Evolutionary conservation across 2,113 vertebrate species (phyloP).

Genomic region (Brachypteracias leptosomus): DNA sequence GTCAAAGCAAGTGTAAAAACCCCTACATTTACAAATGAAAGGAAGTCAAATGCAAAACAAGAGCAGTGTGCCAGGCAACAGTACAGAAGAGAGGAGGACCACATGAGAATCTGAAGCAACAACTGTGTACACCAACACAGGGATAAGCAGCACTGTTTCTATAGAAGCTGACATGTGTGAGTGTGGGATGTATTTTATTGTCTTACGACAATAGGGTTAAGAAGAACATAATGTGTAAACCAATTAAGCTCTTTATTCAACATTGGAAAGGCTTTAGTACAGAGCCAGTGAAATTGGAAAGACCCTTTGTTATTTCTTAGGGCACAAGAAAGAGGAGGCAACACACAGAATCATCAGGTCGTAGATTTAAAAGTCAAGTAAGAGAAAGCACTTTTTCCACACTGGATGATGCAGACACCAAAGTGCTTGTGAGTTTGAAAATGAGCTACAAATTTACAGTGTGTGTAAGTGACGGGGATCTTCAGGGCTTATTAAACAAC

Average conservation of each 20-base stretch:
- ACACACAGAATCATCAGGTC: background rate
- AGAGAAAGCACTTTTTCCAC: background rate
- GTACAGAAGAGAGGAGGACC: background rate
- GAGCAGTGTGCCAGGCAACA: background rate
- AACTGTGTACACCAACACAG: background rate
- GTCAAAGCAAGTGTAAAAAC: background rate
- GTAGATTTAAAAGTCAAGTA: background rate
- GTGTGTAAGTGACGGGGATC: background rate
- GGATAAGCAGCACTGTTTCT: background rate
- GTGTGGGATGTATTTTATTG: background rate
- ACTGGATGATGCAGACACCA: background rate
- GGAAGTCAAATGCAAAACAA: background rate
- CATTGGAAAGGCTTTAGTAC: background rate
- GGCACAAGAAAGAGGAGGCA: background rate
- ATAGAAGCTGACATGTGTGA: background rate
- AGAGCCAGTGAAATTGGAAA: background rate
- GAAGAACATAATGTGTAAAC: background rate
- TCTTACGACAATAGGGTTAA: background rate
- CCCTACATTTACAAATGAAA: background rate
- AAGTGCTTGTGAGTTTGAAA: background rate
- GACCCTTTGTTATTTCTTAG: background rate
- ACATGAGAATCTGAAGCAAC: background rate
- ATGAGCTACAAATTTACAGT: background rate
- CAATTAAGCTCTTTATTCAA: background rate
- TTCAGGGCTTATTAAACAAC: background rate